Base-by-base conservation (phyloP, 2,888 invertebrate species). In the Mechanitis mazaeus region DNA sequence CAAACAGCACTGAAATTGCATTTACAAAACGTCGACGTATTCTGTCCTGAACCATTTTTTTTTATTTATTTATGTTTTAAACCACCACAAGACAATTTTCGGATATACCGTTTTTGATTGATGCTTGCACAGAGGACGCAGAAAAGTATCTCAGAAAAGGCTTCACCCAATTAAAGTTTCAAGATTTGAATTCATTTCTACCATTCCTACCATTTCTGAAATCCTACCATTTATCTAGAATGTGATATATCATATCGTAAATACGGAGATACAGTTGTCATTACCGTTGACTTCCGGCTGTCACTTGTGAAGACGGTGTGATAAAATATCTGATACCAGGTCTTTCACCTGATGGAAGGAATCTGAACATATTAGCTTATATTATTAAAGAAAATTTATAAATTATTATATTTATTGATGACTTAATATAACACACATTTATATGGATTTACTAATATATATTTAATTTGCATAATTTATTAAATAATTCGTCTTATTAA, bases 201-300 rank as follows among this genome's bases (percentile, higher is more conserved):
- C 6, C 42, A 42, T 42, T 42, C 11, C 42, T 42, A 42, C 7
- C 42, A 11, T 42, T 38, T 38, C 38, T 38, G 7, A 6, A 38
- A 38, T 38, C 7, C 20, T 20, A 20, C 20, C 20, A 20, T 20
- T 20, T 42, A 42, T 42, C 42, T 42, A 42, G 42, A 9, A 42
- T 42, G 42, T 56, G 50, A 62, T 31, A 58, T 55, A 35, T 55
- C 55, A 31, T 42, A 55, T 9, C 20, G 45, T 62, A 62, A 56
- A 62, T 62, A 62, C 28, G 12, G 58, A 33, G 58, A 58, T 55
- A 54, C 55, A 55, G 12, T 50, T 35, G 45, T 62, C 53, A 57
- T 59, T 47, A 56, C 47, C 54, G 56, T 47, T 59, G 54, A 31
- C 50, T 59, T 65, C 58, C 65, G 60, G 35, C 12, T 57, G 54